Evolutionary conservation across 1,140 invertebrate genomes (phyloP).

Genomic region (Drosophila oshimai): DNA sequence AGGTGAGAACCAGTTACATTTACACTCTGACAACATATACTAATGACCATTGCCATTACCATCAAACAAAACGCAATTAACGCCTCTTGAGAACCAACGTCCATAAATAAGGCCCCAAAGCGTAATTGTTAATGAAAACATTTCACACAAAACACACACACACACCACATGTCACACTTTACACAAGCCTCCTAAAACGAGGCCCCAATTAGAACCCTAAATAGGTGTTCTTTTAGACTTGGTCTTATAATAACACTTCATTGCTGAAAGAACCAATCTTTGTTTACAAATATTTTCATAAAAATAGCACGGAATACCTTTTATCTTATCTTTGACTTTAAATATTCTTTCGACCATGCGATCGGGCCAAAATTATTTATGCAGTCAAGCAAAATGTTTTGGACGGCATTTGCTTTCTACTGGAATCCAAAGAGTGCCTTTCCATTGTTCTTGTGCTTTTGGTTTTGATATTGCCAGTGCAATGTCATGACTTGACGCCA

Average conservation of each 20-base stretch:
- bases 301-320: neutral
- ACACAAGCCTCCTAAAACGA: constrained; percentile 9
- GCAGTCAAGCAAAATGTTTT: constrained; percentile 15
- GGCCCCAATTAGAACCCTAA: constrained; percentile 19
- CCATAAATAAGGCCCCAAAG: constrained; percentile 8
- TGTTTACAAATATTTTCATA: neutral
- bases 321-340: constrained; percentile 26
- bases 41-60: constrained; percentile 13
- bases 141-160: constrained; percentile 16
- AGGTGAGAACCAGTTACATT: constrained; percentile 4
- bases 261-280: neutral
- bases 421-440: constrained; percentile 6
- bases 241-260: constrained; percentile 1
- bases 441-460: constrained; percentile 17
- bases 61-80: constrained; percentile 17
- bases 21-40: constrained; percentile 11
- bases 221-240: neutral
- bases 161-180: constrained; percentile 22
- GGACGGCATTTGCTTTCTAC: constrained; percentile 2
- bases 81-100: constrained; percentile 20
- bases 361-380: constrained; percentile 17
- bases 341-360: constrained; percentile 10
- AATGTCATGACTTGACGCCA: constrained; percentile 34
- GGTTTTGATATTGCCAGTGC: constrained; percentile 14
- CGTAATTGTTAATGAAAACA: constrained; percentile 20